phyloP scores from a whole-genome alignment of 2,888 invertebrate genomes.

The Epistrophella euchroma region DNA sequence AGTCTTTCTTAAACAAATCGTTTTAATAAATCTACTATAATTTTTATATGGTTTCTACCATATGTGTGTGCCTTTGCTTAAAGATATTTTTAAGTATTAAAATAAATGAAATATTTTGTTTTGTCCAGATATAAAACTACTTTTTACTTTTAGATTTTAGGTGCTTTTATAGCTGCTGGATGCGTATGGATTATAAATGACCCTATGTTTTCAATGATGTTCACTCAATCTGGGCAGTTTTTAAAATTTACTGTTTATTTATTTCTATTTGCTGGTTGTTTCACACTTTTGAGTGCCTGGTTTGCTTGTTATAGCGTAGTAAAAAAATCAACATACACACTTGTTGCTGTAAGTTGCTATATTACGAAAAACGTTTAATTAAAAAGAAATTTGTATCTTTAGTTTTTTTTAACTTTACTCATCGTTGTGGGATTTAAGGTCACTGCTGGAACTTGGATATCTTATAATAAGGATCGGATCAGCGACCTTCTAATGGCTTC shows the following conservation, averaged over 20 bases:
- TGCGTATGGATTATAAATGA: conserved; percentile 90
- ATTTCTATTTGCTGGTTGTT: conserved; percentile 88
- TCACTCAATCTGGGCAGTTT: conserved; percentile 83
- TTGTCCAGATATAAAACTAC: too few relatives aligned
- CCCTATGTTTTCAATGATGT: conserved; percentile 87
- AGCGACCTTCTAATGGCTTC: conserved; percentile 87
- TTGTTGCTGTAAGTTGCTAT: conserved; percentile 87
- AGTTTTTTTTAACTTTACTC: conserved; percentile 92
- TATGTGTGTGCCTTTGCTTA: too few relatives aligned
- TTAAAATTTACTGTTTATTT: conserved; percentile 88
- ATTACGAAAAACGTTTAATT: conserved; percentile 41
- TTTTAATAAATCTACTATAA: too few relatives aligned
- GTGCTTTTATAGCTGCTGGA: conserved; percentile 45
- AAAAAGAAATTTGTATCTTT: conserved; percentile 69
- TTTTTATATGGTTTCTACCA: too few relatives aligned
- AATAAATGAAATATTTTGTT: too few relatives aligned
- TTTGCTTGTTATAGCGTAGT: conserved; percentile 93
- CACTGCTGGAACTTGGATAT: conserved; percentile 91
- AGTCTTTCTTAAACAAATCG: too few relatives aligned
- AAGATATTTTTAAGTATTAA: too few relatives aligned
- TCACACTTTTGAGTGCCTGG: conserved; percentile 90
- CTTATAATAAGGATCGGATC: conserved; percentile 88
- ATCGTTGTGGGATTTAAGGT: conserved; percentile 91
- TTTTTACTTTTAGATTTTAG: conserved; percentile 62
- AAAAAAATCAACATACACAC: conserved; percentile 90